These are phyloP conservation scores for Lycorma delicatula DNA, from an alignment of 1,140 invertebrate species.

Conservation along the genomic window DNA sequence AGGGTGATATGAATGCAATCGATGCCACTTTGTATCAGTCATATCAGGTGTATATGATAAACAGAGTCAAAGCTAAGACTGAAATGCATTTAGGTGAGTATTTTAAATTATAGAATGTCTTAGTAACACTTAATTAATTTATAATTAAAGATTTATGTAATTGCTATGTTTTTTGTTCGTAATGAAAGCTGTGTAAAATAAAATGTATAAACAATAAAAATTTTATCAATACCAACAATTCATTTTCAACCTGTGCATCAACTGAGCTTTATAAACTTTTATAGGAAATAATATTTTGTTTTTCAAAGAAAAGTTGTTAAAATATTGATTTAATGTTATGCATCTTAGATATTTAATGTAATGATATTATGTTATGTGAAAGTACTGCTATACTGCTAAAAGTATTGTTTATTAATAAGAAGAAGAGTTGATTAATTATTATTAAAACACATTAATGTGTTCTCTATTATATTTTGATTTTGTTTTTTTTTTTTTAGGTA, in stretches of 20 bases:
- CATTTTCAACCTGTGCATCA: background rate
- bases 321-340: no score
- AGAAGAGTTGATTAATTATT: no score
- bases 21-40: conserved; percentile 78
- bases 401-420: no score
- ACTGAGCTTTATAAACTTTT: background rate
- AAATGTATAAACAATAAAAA: background rate
- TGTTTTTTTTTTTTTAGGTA: conserved; percentile 40
- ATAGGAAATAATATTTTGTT: no score
- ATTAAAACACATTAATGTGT: no score
- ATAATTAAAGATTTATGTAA: background rate
- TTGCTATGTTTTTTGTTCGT: background rate
- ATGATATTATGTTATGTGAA: no score
- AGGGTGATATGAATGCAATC: conserved; percentile 60
- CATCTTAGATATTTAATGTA: no score
- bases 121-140: background rate
- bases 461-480: background rate
- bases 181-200: background rate
- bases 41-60: conserved; percentile 68
- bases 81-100: conserved; percentile 64
- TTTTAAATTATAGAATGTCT: background rate
- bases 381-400: no score
- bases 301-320: no score
- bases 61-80: conserved; percentile 68
- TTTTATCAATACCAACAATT: background rate